Evolutionary conservation across 1,140 invertebrate genomes (phyloP).

Genomic region (Megathymus violae): DNA sequence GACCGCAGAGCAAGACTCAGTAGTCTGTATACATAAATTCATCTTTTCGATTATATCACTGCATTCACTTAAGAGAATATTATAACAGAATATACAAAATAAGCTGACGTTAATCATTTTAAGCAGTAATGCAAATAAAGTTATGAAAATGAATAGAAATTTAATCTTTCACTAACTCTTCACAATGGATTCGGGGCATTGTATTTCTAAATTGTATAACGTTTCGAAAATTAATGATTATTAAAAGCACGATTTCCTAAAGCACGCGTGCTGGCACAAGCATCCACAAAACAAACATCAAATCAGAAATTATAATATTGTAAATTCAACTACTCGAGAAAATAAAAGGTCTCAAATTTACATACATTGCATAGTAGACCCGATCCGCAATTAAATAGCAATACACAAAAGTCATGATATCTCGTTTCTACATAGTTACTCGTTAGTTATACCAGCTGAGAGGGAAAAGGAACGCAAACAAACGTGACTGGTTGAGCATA

Average conservation of each 20-base stretch:
- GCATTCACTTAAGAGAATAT: constrained; percentile 34
- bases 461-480: constrained; percentile 53
- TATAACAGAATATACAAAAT: constrained; percentile 17
- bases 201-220: constrained; percentile 48
- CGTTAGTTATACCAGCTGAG: constrained; percentile 35
- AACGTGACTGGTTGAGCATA: constrained; percentile 61
- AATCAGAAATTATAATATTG: constrained; percentile 67
- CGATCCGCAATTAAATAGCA: constrained; percentile 51
- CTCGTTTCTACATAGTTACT: constrained; percentile 56
- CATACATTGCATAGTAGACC: constrained; percentile 67
- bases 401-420: constrained; percentile 58
- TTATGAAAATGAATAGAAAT: not conserved
- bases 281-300: constrained; percentile 59
- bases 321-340: constrained; percentile 46
- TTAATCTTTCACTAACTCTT: too few species aligned
- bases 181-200: constrained; percentile 39
- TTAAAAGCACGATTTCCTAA: constrained; percentile 43
- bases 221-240: constrained; percentile 47
- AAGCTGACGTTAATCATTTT: constrained; percentile 1
- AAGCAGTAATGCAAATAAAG: not conserved
- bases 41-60: constrained; percentile 35
- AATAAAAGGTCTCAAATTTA: constrained; percentile 76
- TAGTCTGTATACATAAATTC: constrained; percentile 36
- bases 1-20: constrained; percentile 30
- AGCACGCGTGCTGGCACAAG: constrained; percentile 55